Evolutionary conservation across 2,888 invertebrate genomes (phyloP).

Genomic region (Helicoverpa assulta): DNA sequence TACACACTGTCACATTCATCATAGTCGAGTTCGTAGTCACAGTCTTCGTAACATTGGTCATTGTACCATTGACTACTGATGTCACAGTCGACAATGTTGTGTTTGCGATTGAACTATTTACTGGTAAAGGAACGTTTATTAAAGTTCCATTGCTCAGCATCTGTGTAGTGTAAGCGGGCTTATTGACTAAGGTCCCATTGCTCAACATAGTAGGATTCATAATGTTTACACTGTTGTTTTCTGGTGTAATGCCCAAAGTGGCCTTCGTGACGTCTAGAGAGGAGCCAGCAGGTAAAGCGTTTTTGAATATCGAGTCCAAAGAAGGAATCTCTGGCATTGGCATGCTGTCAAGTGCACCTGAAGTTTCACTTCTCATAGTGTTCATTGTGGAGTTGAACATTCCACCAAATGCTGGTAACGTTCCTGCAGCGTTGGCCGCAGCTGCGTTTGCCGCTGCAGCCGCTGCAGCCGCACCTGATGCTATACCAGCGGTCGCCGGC

Average conservation of each 20-base stretch:
- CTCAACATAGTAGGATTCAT: slow-evolving; percentile 15
- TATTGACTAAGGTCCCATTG: neutral
- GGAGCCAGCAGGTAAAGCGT: neutral
- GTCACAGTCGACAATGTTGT: slow-evolving; percentile 52
- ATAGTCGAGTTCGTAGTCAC: slow-evolving; percentile 59
- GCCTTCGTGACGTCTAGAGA: accelerated
- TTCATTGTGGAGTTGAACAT: slow-evolving; percentile 27
- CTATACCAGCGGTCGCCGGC: neutral
- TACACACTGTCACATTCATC: slow-evolving; percentile 71
- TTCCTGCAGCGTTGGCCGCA: slow-evolving; percentile 24
- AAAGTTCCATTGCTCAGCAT: neutral
- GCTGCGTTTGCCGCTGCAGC: slow-evolving; percentile 6
- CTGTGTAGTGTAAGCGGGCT: neutral
- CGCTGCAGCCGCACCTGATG: neutral
- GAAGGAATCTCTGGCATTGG: neutral
- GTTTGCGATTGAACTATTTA: slow-evolving; percentile 54
- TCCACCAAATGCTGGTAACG: slow-evolving; percentile 14
- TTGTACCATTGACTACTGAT: slow-evolving; percentile 20
- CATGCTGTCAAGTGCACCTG: slow-evolving; percentile 1
- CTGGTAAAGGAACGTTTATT: neutral
- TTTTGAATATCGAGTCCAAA: neutral
- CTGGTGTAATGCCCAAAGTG: neutral
- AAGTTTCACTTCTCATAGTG: neutral
- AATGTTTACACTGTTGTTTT: slow-evolving; percentile 1
- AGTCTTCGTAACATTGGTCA: slow-evolving; percentile 34